phyloP scores from a whole-genome alignment of 2,888 invertebrate species.

The Drosophila nr. perissopoda region DNA sequence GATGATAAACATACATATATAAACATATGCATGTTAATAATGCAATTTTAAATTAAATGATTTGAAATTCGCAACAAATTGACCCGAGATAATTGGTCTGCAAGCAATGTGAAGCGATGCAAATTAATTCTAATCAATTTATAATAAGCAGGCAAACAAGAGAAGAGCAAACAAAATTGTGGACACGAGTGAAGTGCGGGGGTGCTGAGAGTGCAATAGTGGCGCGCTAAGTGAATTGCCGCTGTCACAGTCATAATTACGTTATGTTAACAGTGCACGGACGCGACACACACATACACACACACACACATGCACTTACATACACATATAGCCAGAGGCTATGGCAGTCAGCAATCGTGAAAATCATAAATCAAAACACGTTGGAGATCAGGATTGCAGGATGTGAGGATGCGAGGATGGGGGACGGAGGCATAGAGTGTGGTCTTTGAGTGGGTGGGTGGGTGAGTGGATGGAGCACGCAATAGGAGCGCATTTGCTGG shows the following conservation, averaged over 20 bases:
- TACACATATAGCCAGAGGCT: conserved; percentile 24
- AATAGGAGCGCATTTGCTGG: conserved; percentile 49
- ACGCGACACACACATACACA: not conserved
- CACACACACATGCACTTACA: conserved; percentile 1
- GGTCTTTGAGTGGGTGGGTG: not conserved
- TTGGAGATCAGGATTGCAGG: not conserved
- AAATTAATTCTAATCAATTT: conserved; percentile 40
- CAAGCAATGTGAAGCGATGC: conserved; percentile 20
- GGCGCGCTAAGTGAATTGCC: conserved; percentile 55
- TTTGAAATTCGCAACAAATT: conserved; percentile 17
- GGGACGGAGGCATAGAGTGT: not conserved
- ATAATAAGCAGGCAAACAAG: conserved; percentile 34
- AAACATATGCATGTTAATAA: conserved; percentile 10
- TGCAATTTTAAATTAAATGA: conserved; percentile 22
- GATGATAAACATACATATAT: not conserved
- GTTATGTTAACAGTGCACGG: conserved; percentile 46
- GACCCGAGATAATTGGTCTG: conserved; percentile 16
- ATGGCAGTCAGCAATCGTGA: conserved; percentile 52
- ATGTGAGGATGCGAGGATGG: not conserved
- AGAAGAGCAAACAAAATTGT: conserved; percentile 29
- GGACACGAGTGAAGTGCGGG: conserved; percentile 10
- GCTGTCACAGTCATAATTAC: conserved; percentile 60
- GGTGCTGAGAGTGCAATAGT: conserved; percentile 34
- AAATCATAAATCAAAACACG: conserved; percentile 56
- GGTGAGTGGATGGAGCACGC: conserved; percentile 5